phyloP scores from a whole-genome alignment of 2,797 vertebrate genomes.

The Decapterus maruadsi region DNA sequence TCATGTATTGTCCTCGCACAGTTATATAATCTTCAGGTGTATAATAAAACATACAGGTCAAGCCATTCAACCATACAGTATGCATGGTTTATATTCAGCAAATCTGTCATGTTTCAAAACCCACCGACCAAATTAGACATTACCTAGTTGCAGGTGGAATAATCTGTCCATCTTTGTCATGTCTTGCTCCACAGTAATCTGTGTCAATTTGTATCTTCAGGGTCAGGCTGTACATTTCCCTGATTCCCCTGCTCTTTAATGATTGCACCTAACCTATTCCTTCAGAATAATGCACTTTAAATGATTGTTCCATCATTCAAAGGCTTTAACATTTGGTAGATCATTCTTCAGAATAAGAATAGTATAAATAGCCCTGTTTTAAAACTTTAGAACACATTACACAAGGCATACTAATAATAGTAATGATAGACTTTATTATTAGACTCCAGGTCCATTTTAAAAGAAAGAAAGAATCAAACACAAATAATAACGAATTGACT shows the following conservation, averaged over 20 bases:
- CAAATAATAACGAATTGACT: no score
- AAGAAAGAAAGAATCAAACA: no score
- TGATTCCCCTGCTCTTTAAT: neutral
- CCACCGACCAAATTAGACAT: no score
- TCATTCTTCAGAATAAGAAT: no score
- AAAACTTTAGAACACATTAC: no score
- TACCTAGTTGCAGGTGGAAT: neutral
- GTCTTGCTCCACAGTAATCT: neutral
- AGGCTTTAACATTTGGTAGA: neutral
- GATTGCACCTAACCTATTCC: neutral
- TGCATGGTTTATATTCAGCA: neutral
- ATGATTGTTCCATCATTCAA: no score
- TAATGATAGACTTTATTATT: no score
- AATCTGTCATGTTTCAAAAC: neutral
- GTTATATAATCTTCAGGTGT: neutral
- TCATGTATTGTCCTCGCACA: neutral
- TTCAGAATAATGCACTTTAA: neutral
- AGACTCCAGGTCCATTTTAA: no score
- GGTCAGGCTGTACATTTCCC: neutral
- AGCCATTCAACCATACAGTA: neutral
- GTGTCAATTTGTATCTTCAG: neutral
- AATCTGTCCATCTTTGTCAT: neutral
- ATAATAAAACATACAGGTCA: no score
- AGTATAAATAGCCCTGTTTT: no score
- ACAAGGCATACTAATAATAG: no score